Conservation (phyloP, 2,113 vertebrate species). For the Camelus dromedarius region DNA sequence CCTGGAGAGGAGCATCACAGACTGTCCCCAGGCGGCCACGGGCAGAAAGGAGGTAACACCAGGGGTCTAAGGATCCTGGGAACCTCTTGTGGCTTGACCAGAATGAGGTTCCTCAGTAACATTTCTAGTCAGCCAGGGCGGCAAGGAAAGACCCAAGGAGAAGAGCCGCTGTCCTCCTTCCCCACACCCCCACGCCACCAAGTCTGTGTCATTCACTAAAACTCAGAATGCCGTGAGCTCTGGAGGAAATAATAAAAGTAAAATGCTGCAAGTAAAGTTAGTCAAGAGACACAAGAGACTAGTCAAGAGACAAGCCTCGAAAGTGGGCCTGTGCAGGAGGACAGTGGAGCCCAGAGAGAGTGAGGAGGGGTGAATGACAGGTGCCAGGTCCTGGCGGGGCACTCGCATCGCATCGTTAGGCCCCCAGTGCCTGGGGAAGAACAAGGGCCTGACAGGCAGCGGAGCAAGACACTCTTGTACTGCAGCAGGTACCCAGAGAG, state of each 20-base stretch:
- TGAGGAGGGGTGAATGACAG: neutral
- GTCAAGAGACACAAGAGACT: neutral
- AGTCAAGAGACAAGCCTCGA: neutral
- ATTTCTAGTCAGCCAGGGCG: neutral
- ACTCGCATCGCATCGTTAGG: neutral
- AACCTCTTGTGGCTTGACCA: neutral
- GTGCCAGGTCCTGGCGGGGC: neutral
- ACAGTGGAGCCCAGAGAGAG: neutral
- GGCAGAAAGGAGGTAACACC: neutral
- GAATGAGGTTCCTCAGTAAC: neutral
- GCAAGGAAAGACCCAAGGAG: neutral
- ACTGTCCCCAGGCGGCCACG: rapidly evolving
- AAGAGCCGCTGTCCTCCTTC: neutral
- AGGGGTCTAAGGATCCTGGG: neutral
- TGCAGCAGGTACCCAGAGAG: neutral
- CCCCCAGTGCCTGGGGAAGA: neutral
- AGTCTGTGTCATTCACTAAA: neutral
- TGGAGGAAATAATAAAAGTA: neutral
- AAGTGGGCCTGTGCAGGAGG: neutral
- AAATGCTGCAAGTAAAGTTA: neutral
- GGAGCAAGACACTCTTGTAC: neutral
- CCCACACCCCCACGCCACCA: neutral
- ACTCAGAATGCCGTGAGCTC: neutral
- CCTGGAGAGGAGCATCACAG: neutral
- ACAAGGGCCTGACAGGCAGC: neutral